phyloP scores from a whole-genome alignment of 2,888 invertebrate genomes.

The Acanthoscelides obtectus region DNA sequence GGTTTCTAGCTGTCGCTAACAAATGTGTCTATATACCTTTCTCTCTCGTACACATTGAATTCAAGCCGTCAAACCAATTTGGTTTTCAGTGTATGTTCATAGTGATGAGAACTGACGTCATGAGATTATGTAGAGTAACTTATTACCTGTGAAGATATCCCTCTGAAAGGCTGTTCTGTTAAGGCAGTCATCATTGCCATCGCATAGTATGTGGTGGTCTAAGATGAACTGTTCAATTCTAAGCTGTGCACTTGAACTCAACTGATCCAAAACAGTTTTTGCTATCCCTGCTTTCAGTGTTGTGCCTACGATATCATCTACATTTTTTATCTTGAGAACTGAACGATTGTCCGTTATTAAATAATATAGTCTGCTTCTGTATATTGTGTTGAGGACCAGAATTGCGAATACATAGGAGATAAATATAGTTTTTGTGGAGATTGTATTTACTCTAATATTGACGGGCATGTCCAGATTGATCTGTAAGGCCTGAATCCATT shows the following conservation, averaged over 20 bases:
- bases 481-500: not conserved
- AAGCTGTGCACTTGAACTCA: not conserved
- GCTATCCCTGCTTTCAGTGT: constrained; percentile 3
- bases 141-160: constrained; percentile 3
- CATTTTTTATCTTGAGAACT: not conserved
- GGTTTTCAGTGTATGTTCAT: too few species aligned
- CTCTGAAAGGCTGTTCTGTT: constrained; percentile 9
- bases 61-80: too few species aligned
- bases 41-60: too few species aligned
- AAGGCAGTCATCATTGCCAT: constrained; percentile 2
- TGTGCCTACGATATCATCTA: constrained; percentile 3
- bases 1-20: too few species aligned
- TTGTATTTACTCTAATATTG: not conserved
- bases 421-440: constrained; percentile 3
- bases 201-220: not conserved
- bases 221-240: not conserved
- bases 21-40: too few species aligned
- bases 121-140: too few species aligned
- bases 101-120: too few species aligned
- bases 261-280: not conserved
- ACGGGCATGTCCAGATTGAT: constrained; percentile 3
- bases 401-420: constrained; percentile 4
- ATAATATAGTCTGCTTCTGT: constrained; percentile 11
- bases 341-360: constrained; percentile 5
- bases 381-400: constrained; percentile 7